These are phyloP conservation scores for Eupristina koningsbergeri DNA, from an alignment of 1,140 invertebrate species.

Conservation along the genomic window DNA sequence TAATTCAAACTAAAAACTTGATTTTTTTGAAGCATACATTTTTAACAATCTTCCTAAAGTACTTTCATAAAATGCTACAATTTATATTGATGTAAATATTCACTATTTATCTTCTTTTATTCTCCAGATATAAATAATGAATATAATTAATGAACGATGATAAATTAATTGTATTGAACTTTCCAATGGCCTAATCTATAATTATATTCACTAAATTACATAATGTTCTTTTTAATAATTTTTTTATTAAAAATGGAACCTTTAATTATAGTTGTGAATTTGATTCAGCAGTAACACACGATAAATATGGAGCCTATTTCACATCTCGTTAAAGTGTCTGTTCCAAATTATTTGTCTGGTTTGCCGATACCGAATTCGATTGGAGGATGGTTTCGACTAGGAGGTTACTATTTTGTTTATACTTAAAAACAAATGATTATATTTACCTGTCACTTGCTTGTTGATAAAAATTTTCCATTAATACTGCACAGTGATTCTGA, in stretches of 20 bases:
- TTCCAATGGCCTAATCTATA: too few species aligned
- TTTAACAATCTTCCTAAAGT: too few species aligned
- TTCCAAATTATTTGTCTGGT: slow-evolving; percentile 84
- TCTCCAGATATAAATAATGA: too few species aligned
- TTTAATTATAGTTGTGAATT: slow-evolving; percentile 44
- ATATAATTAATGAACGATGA: too few species aligned
- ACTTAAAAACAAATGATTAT: not conserved
- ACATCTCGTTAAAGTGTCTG: slow-evolving; percentile 80
- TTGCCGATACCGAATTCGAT: slow-evolving; percentile 84
- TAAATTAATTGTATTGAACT: too few species aligned
- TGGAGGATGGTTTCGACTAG: slow-evolving; percentile 85
- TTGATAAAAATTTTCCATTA: not conserved
- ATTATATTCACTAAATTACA: not conserved
- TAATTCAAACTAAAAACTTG: too few species aligned
- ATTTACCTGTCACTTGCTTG: not conserved
- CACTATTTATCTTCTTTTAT: too few species aligned
- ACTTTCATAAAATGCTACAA: too few species aligned
- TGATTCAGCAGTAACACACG: slow-evolving; percentile 49
- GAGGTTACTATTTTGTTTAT: slow-evolving; percentile 74
- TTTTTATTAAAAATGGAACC: not conserved
- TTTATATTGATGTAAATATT: too few species aligned
- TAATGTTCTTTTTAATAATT: not conserved
- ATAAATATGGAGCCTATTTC: slow-evolving; percentile 81
- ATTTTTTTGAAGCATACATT: too few species aligned
- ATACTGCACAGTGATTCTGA: too few species aligned